Conservation (phyloP, 2,797 vertebrate genomes). For the Tenualosa thibaudeaui region DNA sequence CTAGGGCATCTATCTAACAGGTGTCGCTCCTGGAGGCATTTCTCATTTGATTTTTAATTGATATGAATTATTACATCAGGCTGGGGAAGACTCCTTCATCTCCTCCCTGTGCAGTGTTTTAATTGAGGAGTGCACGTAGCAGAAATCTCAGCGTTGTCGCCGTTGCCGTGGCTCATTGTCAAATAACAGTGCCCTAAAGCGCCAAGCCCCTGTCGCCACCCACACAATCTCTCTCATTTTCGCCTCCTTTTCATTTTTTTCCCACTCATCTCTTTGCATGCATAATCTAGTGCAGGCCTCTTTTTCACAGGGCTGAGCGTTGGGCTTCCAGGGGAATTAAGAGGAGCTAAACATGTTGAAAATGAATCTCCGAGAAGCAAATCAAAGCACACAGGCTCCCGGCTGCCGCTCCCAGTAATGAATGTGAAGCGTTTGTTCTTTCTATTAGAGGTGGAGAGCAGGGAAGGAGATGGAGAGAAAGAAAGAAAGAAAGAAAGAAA, state of each 20-base stretch:
- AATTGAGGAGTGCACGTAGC: constrained; percentile 45
- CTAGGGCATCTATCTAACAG: not conserved
- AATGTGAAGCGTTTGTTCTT: constrained; percentile 12
- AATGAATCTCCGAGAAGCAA: constrained; percentile 31
- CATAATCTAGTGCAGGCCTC: constrained; percentile 58
- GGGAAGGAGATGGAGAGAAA: not conserved
- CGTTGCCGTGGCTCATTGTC: constrained; percentile 39
- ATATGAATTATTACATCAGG: constrained; percentile 53
- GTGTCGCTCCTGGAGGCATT: constrained; percentile 12
- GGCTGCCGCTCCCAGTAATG: constrained; percentile 12
- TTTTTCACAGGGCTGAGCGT: constrained; percentile 44
- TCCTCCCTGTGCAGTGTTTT: constrained; percentile 27
- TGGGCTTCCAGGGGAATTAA: constrained; percentile 54
- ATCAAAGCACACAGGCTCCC: constrained; percentile 24
- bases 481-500: not conserved
- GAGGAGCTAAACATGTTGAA: constrained; percentile 50
- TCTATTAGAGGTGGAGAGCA: not conserved
- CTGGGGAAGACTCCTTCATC: constrained; percentile 38
- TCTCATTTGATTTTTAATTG: constrained; percentile 61
- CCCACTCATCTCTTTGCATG: constrained; percentile 61
- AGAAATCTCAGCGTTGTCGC: constrained; percentile 38
- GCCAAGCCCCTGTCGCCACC: constrained; percentile 44
- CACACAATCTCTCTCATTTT: constrained; percentile 52
- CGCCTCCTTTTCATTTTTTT: constrained; percentile 63
- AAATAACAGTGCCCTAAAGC: constrained; percentile 41